Base-by-base conservation (phyloP, 2,888 invertebrate species). In the Selenia dentaria region DNA sequence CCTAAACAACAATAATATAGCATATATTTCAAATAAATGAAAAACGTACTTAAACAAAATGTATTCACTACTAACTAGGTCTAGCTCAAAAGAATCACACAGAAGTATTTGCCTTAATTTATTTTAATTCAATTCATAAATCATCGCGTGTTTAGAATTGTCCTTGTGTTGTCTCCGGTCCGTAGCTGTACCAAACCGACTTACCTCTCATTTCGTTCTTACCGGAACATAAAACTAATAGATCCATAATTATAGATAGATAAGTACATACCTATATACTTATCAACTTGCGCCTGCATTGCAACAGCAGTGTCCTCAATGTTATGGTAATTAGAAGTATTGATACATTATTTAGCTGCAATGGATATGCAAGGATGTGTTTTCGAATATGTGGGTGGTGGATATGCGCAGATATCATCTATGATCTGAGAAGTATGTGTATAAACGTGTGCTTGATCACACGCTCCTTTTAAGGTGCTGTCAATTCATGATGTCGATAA, bases 401-500 rank as follows among this genome's bases (percentile, higher is more conserved):
- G n/a, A n/a, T n/a, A n/a, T n/a, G n/a, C n/a, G n/a, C n/a, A n/a
- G n/a, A n/a, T n/a, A n/a, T n/a, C n/a, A n/a, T n/a, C n/a, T n/a
- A n/a, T n/a, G n/a, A n/a, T n/a, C n/a, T n/a, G n/a, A n/a, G n/a
- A n/a, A n/a, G n/a, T n/a, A n/a, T n/a, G n/a, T n/a, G n/a, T n/a
- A n/a, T n/a, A n/a, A n/a, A n/a, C 38, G 51, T 54, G 56, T 56
- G 58, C 20, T 35, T 32, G n/a, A n/a, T 25, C 20, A 6, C 52
- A 54, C 48, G 54, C 48, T 16, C 11, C 22, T 12, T 18, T 18
- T 1, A 18, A n/a, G n/a, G n/a, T n/a, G n/a, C n/a, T n/a, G n/a
- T n/a, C n/a, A n/a, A n/a, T n/a, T n/a, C n/a, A n/a, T n/a, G n/a
- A n/a, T n/a, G n/a, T n/a, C n/a, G n/a, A n/a, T n/a, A n/a, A n/a